Base-by-base conservation (phyloP, 2,797 vertebrate genomes). In the Taeniopygia guttata region DNA sequence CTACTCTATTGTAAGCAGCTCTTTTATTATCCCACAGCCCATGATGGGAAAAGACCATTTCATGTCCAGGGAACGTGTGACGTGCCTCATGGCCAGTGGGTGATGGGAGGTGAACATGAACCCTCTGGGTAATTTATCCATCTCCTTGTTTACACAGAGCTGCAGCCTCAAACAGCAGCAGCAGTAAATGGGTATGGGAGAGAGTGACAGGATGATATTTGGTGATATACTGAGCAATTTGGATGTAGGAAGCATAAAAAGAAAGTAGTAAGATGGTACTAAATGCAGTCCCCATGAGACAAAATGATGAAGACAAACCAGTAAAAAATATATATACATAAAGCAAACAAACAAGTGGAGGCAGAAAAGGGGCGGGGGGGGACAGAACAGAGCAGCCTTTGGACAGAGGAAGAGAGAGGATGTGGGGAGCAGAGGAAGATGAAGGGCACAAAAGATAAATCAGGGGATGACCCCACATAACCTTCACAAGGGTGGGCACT, bases 161-260 rank as follows among this genome's bases (percentile, higher is more conserved):
- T 11, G 2, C 62, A 84, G 77, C 82, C 85, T 73, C 56, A 13
- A 60, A 68, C 52, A 36, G 42, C 27, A 5, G 83, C 51, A 86
- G 74, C 74, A 75, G 85, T 62, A 91, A 89, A 89, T 26, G 43
- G 52, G 13, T 9, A 77, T 10, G 70, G 84, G 20, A 59, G 62
- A 78, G 90, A 87, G 81, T 52, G 89, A 91, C 77, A 87, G 80
- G 72, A n/a, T 63, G 54, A 34, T 85, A 76, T 29, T 49, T 10
- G 2, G 25, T 90, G 90, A 93, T 90, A 49, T 40, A 95, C 60
- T 23, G 75, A 68, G 89, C 89, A 78, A 59, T 78, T 89, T 72
- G 26, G 84, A 40, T 4, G 30, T 12, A 40, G 72, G 74, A 76
- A 76, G 59, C 48, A 63, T 79, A 84, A 94, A 95, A 90, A 38